Evolutionary conservation across 1,140 invertebrate species (phyloP).

Genomic region (Caerostris extrusa): DNA sequence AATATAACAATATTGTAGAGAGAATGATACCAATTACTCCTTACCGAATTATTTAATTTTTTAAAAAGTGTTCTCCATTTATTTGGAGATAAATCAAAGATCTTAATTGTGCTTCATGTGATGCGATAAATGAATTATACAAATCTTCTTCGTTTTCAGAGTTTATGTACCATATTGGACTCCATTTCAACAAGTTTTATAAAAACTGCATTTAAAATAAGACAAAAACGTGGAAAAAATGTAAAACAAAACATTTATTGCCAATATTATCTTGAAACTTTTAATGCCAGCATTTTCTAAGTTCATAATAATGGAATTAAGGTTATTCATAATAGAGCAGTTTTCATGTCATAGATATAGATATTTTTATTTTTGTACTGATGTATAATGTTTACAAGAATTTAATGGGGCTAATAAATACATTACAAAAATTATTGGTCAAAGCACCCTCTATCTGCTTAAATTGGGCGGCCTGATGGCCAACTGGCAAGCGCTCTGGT

Average conservation of each 20-base stretch:
- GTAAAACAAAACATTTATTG: not conserved
- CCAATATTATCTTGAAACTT: not conserved
- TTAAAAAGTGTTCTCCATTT: conserved; percentile 53
- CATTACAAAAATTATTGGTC: too few relatives aligned
- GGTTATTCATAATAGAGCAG: too few relatives aligned
- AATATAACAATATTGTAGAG: too few relatives aligned
- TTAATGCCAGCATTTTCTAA: too few relatives aligned
- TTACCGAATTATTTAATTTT: conserved; percentile 56
- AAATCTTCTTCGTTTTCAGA: conserved; percentile 6
- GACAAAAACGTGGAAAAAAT: not conserved
- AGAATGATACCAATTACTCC: not conserved
- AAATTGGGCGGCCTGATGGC: too few relatives aligned
- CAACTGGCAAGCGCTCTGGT: too few relatives aligned
- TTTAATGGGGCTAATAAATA: too few relatives aligned
- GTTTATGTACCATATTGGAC: not conserved
- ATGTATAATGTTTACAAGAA: too few relatives aligned
- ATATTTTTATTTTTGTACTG: too few relatives aligned
- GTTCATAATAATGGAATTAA: too few relatives aligned
- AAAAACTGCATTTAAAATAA: not conserved
- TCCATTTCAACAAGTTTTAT: not conserved
- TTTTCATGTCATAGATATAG: too few relatives aligned
- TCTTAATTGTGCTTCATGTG: conserved; percentile 49
- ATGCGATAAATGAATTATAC: conserved; percentile 16
- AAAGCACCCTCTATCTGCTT: too few relatives aligned
- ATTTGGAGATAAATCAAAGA: not conserved